Evolutionary conservation across 2,888 invertebrate species (phyloP).

Genomic region (Cephus rjabovi): DNA sequence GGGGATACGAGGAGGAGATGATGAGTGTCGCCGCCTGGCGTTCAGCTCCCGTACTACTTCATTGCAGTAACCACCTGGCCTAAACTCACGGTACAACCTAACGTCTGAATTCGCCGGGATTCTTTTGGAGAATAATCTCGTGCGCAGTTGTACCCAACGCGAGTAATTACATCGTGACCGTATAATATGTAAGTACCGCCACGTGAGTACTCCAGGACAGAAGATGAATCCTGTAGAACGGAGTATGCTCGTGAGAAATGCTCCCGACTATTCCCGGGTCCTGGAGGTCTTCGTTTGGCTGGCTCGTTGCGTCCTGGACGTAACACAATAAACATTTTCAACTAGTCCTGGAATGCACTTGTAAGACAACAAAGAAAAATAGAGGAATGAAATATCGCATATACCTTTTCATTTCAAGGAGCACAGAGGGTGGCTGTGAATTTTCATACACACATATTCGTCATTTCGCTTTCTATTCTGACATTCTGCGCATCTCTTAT

Average conservation of each 20-base stretch:
- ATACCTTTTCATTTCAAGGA: background rate
- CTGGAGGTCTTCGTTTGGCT: background rate
- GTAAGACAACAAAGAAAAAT: background rate
- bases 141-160: background rate
- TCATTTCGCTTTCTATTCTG: background rate
- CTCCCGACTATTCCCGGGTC: background rate
- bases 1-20: slow-evolving; percentile 15
- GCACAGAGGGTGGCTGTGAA: background rate
- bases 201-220: background rate
- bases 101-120: slow-evolving; percentile 29
- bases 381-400: background rate
- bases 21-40: slow-evolving; percentile 52
- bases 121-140: background rate
- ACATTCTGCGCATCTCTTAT: background rate
- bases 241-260: background rate
- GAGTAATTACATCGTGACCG: background rate
- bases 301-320: background rate
- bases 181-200: background rate
- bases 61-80: slow-evolving; percentile 52
- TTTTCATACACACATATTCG: background rate
- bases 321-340: background rate
- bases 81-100: slow-evolving; percentile 50
- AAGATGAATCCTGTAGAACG: background rate
- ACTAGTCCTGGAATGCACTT: background rate
- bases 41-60: slow-evolving; percentile 46